Evolutionary conservation across 1,140 invertebrate species (phyloP).

Genomic region (Muscidifurax raptorellus): DNA sequence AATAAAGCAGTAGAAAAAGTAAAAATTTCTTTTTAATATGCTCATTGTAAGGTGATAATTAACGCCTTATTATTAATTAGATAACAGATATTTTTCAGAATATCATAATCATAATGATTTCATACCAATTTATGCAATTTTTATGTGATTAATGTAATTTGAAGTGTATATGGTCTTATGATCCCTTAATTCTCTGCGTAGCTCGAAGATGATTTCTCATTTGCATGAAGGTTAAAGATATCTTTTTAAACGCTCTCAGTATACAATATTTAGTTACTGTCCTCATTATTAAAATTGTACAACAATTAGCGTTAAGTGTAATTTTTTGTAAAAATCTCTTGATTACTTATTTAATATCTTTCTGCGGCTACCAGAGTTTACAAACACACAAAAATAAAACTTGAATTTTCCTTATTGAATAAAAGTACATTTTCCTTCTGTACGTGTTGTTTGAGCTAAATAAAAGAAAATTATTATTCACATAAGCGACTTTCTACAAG

Average conservation of each 20-base stretch:
- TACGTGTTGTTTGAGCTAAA: not conserved
- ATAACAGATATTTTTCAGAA: no score
- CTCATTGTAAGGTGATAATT: no score
- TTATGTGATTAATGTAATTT: not conserved
- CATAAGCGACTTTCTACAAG: conserved; percentile 54
- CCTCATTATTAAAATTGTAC: not conserved
- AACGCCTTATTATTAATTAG: no score
- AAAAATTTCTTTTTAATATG: no score
- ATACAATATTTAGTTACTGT: not conserved
- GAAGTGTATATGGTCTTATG: not conserved
- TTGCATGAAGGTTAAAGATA: not conserved
- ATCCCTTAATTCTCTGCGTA: not conserved
- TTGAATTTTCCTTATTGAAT: not conserved
- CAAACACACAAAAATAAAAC: not conserved
- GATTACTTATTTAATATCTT: not conserved
- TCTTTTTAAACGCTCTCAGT: not conserved
- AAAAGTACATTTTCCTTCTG: not conserved
- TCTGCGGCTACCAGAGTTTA: not conserved
- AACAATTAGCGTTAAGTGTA: not conserved
- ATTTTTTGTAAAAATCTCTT: not conserved
- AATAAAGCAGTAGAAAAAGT: no score
- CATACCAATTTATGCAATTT: no score
- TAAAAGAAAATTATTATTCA: not conserved
- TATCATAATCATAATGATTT: no score
- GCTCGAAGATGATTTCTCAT: not conserved